These are phyloP conservation scores for Rattus norvegicus DNA, from an alignment of 2,113 vertebrate genomes.

Conservation along the genomic window GRCr8 NC_086031.1:61545501-61546000, in stretches of 20 bases:
- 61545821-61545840: background rate
- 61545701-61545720: background rate
- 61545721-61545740: no score
- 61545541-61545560: background rate
- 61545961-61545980: background rate
- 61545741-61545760: no score
- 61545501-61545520: background rate
- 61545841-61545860: no score
- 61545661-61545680: background rate
- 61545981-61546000: background rate
- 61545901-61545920: background rate
- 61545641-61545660: background rate
- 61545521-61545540: background rate
- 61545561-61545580: background rate
- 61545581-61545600: background rate
- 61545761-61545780: background rate
- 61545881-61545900: no score
- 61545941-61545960: background rate
- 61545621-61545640: background rate
- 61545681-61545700: background rate
- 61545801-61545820: background rate
- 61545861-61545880: background rate
- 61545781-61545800: no score
- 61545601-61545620: background rate
- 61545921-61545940: background rate